phyloP scores from a whole-genome alignment of 2,888 invertebrate species.

The Melieria picta region DNA sequence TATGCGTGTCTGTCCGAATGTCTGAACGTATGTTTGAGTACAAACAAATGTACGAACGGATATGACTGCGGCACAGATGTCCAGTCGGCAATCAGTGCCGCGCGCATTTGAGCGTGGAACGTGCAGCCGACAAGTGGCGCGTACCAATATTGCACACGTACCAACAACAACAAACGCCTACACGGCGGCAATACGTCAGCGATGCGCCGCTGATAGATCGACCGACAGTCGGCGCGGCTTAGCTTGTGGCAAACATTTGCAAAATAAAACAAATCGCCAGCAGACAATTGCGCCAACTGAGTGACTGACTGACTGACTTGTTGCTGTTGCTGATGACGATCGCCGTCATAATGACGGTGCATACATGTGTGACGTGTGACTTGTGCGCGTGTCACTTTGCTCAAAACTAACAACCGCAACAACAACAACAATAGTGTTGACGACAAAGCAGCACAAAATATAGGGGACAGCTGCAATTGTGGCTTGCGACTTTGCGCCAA shows the following conservation, averaged over 20 bases:
- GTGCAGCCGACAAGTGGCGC: conserved; percentile 30
- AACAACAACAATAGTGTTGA: conserved; percentile 36
- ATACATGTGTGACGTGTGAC: background rate
- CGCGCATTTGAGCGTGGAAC: conserved; percentile 7
- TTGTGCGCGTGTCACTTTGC: too few relatives aligned
- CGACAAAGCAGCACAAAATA: conserved; percentile 24
- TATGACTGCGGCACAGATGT: conserved; percentile 20
- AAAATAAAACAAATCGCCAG: too few relatives aligned
- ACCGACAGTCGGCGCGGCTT: too few relatives aligned
- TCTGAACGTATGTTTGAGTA: background rate
- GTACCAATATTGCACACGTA: conserved; percentile 19
- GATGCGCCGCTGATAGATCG: too few relatives aligned
- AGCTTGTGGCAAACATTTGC: too few relatives aligned
- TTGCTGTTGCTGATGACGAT: too few relatives aligned
- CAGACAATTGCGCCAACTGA: too few relatives aligned
- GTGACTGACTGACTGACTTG: too few relatives aligned
- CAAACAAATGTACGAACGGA: conserved; percentile 3
- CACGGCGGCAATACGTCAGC: background rate
- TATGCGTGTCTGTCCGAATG: background rate
- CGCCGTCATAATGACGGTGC: background rate
- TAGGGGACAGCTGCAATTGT: conserved; percentile 49
- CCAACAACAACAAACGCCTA: conserved; percentile 33
- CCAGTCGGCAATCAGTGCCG: conserved; percentile 22
- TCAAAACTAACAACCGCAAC: conserved; percentile 12
- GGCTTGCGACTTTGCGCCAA: conserved; percentile 12